Conservation (phyloP, 2,113 vertebrate species). For the Saguinus midas region DNA sequence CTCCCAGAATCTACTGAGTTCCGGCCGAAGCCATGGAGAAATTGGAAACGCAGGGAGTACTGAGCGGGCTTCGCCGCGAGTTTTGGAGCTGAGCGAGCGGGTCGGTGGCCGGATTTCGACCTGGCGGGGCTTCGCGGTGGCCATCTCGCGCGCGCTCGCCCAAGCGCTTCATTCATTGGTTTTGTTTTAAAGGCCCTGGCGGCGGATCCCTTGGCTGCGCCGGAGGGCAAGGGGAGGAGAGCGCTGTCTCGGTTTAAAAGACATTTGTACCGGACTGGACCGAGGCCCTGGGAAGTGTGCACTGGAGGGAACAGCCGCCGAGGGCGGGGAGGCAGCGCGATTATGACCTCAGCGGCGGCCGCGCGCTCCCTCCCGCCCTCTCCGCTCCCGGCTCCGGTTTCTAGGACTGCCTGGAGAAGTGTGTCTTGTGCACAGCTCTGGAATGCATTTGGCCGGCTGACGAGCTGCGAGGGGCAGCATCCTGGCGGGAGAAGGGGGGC, state of each 20-base stretch:
- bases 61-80: neutral
- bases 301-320: conserved; percentile 72
- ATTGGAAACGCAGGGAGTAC: neutral
- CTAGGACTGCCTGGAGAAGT: conserved; percentile 74
- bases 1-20: neutral
- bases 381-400: conserved; percentile 73
- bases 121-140: neutral
- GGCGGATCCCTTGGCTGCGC: conserved; percentile 20
- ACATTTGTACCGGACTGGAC: conserved; percentile 63
- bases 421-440: conserved; percentile 72
- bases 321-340: conserved; percentile 74
- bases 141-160: neutral
- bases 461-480: conserved; percentile 67
- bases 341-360: conserved; percentile 77
- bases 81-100: conserved; percentile 22
- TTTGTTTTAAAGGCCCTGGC: conserved; percentile 61
- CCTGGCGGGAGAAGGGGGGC: conserved; percentile 45
- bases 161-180: conserved; percentile 71
- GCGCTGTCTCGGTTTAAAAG: conserved; percentile 27
- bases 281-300: conserved; percentile 70
- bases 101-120: neutral
- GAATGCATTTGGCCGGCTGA: conserved; percentile 76
- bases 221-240: conserved; percentile 49
- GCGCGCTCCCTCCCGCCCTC: conserved; percentile 69
- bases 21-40: neutral